A percentile compares a stretch with the other conserved stretches of the same genome.
Conservation (phyloP, 1,140 invertebrate genomes). For the Leptinotarsa undecemlineata region DNA sequence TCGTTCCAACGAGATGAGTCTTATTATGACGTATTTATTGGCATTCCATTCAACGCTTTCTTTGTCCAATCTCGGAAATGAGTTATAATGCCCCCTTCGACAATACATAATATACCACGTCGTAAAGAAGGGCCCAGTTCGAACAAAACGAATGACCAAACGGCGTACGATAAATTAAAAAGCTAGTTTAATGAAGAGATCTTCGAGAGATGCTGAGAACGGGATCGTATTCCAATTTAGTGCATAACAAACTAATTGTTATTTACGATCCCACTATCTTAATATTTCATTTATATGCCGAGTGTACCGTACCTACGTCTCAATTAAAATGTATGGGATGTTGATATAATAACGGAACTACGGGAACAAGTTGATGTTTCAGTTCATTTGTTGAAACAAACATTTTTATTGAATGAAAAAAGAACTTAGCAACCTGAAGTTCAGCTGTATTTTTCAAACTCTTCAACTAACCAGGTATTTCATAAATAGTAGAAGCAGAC, state of each 20-base stretch:
- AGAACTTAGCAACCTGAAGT: too few relatives aligned
- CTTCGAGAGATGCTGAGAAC: constrained; percentile 32
- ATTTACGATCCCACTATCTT: constrained; percentile 34
- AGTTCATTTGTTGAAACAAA: too few relatives aligned
- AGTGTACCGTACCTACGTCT: constrained; percentile 34
- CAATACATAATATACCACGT: constrained; percentile 23
- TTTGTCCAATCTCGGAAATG: constrained; percentile 24
- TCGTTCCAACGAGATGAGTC: neutral
- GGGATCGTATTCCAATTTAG: constrained; percentile 40
- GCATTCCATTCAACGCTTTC: neutral
- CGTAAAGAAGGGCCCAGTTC: neutral
- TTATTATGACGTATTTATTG: constrained; percentile 4
- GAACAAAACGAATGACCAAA: constrained; percentile 16
- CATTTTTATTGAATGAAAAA: too few relatives aligned
- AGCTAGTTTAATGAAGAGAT: constrained; percentile 38
- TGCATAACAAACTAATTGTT: constrained; percentile 41
- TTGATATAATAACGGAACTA: too few relatives aligned
- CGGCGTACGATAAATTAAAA: constrained; percentile 30
- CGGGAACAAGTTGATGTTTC: too few relatives aligned
- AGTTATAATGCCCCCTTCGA: constrained; percentile 22
- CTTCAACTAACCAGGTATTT: too few relatives aligned
- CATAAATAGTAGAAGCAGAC: too few relatives aligned
- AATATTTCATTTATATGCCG: constrained; percentile 41
- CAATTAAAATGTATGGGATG: constrained; percentile 18
- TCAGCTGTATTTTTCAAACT: too few relatives aligned